These are phyloP conservation scores for Salpingus planirostris DNA, from an alignment of 2,888 invertebrate genomes.

Conservation along the genomic window DNA sequence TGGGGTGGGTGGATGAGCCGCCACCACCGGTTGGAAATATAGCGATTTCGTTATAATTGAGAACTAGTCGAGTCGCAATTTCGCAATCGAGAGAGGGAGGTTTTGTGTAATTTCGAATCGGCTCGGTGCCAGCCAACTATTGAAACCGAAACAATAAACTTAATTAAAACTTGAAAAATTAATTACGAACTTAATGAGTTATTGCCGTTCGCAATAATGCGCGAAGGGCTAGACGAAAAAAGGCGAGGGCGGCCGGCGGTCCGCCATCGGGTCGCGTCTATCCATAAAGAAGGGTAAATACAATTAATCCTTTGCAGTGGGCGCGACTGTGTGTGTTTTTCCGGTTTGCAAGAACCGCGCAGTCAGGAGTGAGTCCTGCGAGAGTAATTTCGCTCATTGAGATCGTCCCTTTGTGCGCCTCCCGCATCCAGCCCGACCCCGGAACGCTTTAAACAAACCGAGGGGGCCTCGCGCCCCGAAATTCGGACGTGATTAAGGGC, in stretches of 20 bases:
- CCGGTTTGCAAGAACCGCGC: slow-evolving; percentile 6
- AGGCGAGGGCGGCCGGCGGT: too few species aligned
- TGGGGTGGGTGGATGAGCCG: too few species aligned
- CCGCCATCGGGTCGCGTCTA: too few species aligned
- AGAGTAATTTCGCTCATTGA: slow-evolving; percentile 12
- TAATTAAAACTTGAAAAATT: slow-evolving; percentile 15
- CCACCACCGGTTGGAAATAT: background rate
- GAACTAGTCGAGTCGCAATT: background rate
- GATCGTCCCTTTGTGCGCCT: slow-evolving; percentile 12
- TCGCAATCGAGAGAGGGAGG: slow-evolving; percentile 1
- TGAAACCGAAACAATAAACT: slow-evolving; percentile 13
- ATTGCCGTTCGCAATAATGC: too few species aligned
- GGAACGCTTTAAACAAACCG: too few species aligned
- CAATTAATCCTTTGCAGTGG: slow-evolving; percentile 14
- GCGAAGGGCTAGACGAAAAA: too few species aligned
- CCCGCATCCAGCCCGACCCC: too few species aligned
- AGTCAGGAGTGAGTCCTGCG: slow-evolving; percentile 3
- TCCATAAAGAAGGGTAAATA: slow-evolving; percentile 12
- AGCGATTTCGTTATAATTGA: background rate
- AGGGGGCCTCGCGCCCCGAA: too few species aligned
- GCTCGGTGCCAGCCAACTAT: slow-evolving; percentile 6
- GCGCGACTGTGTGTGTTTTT: slow-evolving; percentile 8
- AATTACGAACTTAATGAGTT: slow-evolving; percentile 11
- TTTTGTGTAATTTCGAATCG: slow-evolving; percentile 2
- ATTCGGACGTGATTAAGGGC: too few species aligned